phyloP scores from a whole-genome alignment of 2,113 vertebrate species.

The Mustela lutreola region DNA sequence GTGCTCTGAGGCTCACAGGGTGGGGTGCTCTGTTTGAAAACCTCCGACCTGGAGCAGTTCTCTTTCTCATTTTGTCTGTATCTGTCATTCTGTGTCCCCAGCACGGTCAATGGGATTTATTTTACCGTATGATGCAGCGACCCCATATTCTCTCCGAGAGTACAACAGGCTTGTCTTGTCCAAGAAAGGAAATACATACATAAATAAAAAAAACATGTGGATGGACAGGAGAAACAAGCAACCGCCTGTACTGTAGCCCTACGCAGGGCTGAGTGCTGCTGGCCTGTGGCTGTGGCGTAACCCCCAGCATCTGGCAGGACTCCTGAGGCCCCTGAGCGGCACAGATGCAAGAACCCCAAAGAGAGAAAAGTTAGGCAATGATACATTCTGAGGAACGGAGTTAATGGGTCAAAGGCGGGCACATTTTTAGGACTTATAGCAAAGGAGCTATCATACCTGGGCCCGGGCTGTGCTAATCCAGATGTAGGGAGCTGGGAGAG shows the following conservation, averaged over 20 bases:
- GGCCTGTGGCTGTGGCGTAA: neutral
- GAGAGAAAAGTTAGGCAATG: neutral
- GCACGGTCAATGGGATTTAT: neutral
- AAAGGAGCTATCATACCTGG: neutral
- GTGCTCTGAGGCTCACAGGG: neutral
- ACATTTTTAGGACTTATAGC: neutral
- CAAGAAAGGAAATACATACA: neutral
- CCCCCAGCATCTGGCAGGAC: neutral
- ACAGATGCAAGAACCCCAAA: neutral
- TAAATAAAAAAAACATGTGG: too few relatives aligned
- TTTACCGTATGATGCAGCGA: neutral
- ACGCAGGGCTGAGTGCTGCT: neutral
- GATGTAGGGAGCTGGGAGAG: neutral
- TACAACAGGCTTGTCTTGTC: neutral
- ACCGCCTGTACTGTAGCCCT: neutral
- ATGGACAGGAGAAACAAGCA: neutral
- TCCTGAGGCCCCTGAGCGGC: rapidly evolving
- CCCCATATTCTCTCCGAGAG: neutral
- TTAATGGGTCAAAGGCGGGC: neutral
- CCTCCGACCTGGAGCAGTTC: neutral
- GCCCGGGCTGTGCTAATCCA: too few relatives aligned
- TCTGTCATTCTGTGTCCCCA: neutral
- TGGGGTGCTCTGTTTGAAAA: neutral
- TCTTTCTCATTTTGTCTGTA: neutral
- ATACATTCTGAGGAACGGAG: neutral